Evolutionary conservation across 2,113 vertebrate genomes (phyloP).

Genomic region (Callopanchax toddi): DNA sequence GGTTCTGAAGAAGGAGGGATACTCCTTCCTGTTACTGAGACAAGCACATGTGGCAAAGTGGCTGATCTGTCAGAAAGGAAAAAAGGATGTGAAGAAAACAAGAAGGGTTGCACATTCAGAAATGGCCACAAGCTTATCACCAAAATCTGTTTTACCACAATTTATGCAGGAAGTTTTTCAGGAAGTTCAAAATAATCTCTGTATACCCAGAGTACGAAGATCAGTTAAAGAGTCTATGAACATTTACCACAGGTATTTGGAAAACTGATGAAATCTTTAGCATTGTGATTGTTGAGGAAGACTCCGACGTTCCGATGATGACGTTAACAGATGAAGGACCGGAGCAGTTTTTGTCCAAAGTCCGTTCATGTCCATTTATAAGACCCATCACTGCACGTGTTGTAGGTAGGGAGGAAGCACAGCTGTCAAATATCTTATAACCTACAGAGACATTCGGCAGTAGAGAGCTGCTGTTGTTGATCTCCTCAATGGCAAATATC

Average conservation of each 20-base stretch:
- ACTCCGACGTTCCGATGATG: constrained; percentile 80
- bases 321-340: constrained; percentile 69
- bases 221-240: background rate
- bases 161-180: too few species aligned
- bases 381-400: constrained; percentile 73
- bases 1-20: constrained; percentile 80
- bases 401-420: constrained; percentile 71
- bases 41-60: constrained; percentile 83
- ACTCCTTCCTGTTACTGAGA: constrained; percentile 77
- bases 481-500: constrained; percentile 82
- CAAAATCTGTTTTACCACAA: too few species aligned
- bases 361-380: constrained; percentile 66
- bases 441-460: constrained; percentile 78
- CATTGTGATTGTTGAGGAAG: constrained; percentile 77
- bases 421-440: constrained; percentile 80
- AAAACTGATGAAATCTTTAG: constrained; percentile 75
- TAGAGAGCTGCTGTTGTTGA: constrained; percentile 75
- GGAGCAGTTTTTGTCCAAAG: constrained; percentile 44
- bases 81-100: background rate
- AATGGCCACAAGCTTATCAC: background rate
- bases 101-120: too few species aligned
- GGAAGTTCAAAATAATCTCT: too few species aligned
- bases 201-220: too few species aligned
- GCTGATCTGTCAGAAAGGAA: constrained; percentile 72
- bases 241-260: constrained; percentile 78